Evolutionary conservation across 2,888 invertebrate genomes (phyloP), one percentile per base, ranked within the genome.

Genomic region (Andrena haemorrhoa): DNA sequence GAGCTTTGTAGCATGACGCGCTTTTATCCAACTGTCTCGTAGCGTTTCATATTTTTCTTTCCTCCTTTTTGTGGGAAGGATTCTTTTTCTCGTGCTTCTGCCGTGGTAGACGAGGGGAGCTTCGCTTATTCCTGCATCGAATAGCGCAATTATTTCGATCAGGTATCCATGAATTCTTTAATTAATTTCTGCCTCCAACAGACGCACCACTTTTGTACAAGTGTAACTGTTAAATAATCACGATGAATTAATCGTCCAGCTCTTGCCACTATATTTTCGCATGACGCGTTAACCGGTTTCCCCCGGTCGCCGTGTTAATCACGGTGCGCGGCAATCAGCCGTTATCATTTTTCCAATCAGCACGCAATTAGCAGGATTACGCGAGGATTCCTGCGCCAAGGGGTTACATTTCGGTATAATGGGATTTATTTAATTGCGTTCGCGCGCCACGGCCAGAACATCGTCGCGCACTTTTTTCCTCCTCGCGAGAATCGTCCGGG

Each of bases 351-450:
- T 53, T 47, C 35, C 77, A 60, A 70, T 81, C 63, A 69, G 58
- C 66, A 23, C 35, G 64, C 75, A 83, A 86, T 86, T 88, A 85
- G 72, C 41, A 26, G n/a, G 70, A 58, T 74, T 79, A 70, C 26
- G 29, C 1, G 47, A 41, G 51, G 31, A 16, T 47, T 26, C 12
- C 23, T 8, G 35, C n/a, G 66, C 61, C 56, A 35, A 26, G 29
- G 41, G 75, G 61, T 71, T 74, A 35, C 61, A 66, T 71, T 53
- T 29, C 49, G 49, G 56, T 68, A 63, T 65, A 81, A 81, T 65
- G 73, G 69, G 69, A 79, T 74, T 81, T 58, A 65, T 79, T 79
- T 79, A 81, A 81, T 81, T 79, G 79, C 73, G 10, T 51, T 12
- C 33, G 70, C 33, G 61, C 33, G 31, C 47, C 53, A 16, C 58